These are phyloP conservation scores for Eupithecia vulgata DNA, from an alignment of 2,888 invertebrate species.

Conservation along the genomic window DNA sequence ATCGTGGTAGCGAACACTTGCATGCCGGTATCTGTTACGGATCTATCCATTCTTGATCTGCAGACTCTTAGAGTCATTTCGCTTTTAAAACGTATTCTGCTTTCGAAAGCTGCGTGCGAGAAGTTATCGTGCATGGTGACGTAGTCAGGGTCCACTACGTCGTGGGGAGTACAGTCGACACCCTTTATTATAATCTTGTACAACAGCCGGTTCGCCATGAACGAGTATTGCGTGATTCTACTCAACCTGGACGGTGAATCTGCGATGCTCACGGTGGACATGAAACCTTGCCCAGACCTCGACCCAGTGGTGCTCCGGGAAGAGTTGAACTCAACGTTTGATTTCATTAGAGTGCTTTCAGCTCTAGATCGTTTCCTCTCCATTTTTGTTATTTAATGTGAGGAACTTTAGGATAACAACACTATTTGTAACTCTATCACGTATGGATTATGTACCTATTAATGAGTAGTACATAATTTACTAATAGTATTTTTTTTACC, in stretches of 20 bases:
- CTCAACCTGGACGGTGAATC: constrained; percentile 47
- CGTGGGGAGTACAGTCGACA: constrained; percentile 68
- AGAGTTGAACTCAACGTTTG: not conserved
- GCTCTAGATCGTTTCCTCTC: not conserved
- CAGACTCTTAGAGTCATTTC: constrained; percentile 54
- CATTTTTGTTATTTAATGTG: not conserved
- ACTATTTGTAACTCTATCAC: not conserved
- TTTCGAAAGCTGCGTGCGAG: constrained; percentile 71
- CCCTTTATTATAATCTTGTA: constrained; percentile 59
- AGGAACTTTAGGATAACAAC: not conserved
- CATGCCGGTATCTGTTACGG: constrained; percentile 58
- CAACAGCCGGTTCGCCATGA: constrained; percentile 63
- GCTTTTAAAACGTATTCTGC: constrained; percentile 56
- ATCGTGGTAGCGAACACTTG: constrained; percentile 78
- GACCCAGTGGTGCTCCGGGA: not conserved
- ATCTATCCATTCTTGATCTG: constrained; percentile 51
- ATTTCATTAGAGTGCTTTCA: not conserved
- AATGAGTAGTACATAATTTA: not conserved
- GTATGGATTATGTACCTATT: not conserved
- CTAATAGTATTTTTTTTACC: too few relatives aligned
- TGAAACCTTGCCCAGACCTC: constrained; percentile 17
- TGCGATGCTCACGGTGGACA: constrained; percentile 40
- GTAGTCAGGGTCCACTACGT: constrained; percentile 61
- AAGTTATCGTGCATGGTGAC: constrained; percentile 66
- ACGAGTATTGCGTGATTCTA: constrained; percentile 49